Percentiles rank a stretch among this genome's conserved stretches.
phyloP scores from a whole-genome alignment of 2,888 invertebrate species.

The Ochlodes sylvanus region DNA sequence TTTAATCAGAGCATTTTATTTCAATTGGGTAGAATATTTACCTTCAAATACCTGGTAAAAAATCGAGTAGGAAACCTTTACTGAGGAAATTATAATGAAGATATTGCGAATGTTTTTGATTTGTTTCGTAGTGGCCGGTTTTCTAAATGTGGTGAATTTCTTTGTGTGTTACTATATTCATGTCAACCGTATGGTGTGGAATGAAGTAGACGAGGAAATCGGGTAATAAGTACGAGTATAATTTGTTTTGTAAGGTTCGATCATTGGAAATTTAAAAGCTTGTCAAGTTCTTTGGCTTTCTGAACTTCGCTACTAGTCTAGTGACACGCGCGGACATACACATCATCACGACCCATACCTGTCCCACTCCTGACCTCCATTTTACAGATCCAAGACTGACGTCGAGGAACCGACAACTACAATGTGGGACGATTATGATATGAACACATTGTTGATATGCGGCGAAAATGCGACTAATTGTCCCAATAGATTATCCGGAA shows the following conservation, averaged over 20 bases:
- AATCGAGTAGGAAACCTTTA: no score
- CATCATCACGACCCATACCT: no score
- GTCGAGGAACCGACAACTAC: neutral
- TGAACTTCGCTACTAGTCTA: no score
- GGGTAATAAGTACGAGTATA: neutral
- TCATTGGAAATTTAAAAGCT: no score
- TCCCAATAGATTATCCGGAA: neutral
- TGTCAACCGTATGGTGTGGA: neutral
- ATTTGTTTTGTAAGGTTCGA: no score
- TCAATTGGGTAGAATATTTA: no score
- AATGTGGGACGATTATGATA: neutral
- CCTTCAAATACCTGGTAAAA: no score
- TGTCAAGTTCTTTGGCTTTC: no score
- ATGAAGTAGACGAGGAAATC: neutral
- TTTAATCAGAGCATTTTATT: neutral
- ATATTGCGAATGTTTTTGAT: slow-evolving; percentile 1
- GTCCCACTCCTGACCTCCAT: neutral
- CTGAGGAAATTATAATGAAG: no score
- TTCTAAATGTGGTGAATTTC: slow-evolving; percentile 4
- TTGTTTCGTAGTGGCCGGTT: neutral
- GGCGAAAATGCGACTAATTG: slow-evolving; percentile 4
- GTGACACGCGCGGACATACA: no score
- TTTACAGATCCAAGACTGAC: neutral
- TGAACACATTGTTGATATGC: neutral
- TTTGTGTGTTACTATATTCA: slow-evolving; percentile 11